These are phyloP conservation scores for Rhingia campestris DNA, from an alignment of 2,888 invertebrate species.

Conservation along the genomic window DNA sequence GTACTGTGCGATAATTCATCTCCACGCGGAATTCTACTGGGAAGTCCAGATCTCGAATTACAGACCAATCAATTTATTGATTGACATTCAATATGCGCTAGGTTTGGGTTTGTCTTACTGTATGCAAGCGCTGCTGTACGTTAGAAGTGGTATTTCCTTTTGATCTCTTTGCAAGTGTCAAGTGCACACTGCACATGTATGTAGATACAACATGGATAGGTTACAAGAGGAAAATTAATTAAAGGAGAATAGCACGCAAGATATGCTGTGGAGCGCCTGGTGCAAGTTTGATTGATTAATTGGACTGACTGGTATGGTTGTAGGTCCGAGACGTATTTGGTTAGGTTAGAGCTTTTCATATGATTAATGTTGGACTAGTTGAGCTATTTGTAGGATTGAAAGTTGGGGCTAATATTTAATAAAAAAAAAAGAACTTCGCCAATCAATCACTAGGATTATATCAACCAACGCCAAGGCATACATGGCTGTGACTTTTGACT, in stretches of 20 bases:
- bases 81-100: slow-evolving; percentile 49
- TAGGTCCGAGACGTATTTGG: neutral
- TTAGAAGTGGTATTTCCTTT: slow-evolving; percentile 7
- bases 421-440: no score
- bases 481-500: no score
- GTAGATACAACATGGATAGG: neutral
- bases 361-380: neutral
- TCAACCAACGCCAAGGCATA: no score
- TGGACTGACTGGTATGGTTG: neutral
- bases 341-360: neutral
- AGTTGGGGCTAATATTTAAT: no score
- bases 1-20: slow-evolving; percentile 27
- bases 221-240: slow-evolving; percentile 5
- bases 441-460: no score
- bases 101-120: no score
- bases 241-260: slow-evolving; percentile 1
- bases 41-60: slow-evolving; percentile 32
- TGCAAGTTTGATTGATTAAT: slow-evolving; percentile 36
- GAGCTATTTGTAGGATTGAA: neutral
- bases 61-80: slow-evolving; percentile 62
- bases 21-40: slow-evolving; percentile 10
- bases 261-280: slow-evolving; percentile 1
- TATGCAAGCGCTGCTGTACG: no score
- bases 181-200: slow-evolving; percentile 2
- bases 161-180: slow-evolving; percentile 17